These are phyloP conservation scores for Empis stercorea DNA, from an alignment of 2,888 invertebrate species.

Conservation along the genomic window DNA sequence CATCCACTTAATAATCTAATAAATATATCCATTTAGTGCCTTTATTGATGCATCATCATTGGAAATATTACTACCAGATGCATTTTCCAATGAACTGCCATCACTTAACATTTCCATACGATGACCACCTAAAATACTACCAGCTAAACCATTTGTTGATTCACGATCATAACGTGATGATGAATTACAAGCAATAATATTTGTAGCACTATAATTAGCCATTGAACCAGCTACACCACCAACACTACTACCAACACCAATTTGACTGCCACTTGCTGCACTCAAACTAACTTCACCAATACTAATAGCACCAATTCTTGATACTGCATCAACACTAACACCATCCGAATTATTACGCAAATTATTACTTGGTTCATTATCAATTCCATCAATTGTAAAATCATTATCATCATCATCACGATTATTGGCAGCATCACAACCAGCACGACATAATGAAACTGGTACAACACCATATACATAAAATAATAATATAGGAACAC, in stretches of 20 bases:
- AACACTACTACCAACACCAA: slow-evolving; percentile 26
- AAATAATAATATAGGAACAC: slow-evolving; percentile 79
- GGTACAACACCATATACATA: slow-evolving; percentile 91
- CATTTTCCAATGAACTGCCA: slow-evolving; percentile 47
- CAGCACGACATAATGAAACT: slow-evolving; percentile 69
- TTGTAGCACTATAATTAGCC: background rate
- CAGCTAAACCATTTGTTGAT: slow-evolving; percentile 18
- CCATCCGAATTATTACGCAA: slow-evolving; percentile 19
- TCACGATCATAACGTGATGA: slow-evolving; percentile 16
- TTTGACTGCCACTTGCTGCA: slow-evolving; percentile 55
- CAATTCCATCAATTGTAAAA: slow-evolving; percentile 41
- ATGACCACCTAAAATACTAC: slow-evolving; percentile 20
- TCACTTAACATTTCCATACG: slow-evolving; percentile 62
- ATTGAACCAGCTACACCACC: slow-evolving; percentile 3
- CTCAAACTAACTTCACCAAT: slow-evolving; percentile 51
- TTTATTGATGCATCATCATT: too few relatives aligned
- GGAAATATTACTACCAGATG: slow-evolving; percentile 36
- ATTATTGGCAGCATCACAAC: slow-evolving; percentile 54
- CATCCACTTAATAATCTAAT: too few relatives aligned
- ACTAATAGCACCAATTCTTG: slow-evolving; percentile 42
- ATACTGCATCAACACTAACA: slow-evolving; percentile 43
- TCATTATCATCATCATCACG: slow-evolving; percentile 43
- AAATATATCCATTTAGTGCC: too few relatives aligned
- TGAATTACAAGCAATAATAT: background rate
- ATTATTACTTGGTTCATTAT: slow-evolving; percentile 15